phyloP scores from a whole-genome alignment of 1,140 invertebrate species.

The Cataglyphis hispanica region DNA sequence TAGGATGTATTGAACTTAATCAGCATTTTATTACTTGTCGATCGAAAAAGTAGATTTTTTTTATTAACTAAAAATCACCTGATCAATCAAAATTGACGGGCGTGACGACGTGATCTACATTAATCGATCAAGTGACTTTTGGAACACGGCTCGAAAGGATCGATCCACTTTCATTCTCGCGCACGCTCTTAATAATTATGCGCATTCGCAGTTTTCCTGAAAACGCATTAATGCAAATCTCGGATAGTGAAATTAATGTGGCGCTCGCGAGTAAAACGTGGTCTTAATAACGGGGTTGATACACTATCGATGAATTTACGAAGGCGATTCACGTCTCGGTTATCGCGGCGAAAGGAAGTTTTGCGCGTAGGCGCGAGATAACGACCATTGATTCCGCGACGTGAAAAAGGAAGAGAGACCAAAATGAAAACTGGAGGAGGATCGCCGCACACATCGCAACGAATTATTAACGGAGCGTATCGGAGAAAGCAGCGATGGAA shows the following conservation, averaged over 20 bases:
- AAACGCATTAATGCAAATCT: neutral
- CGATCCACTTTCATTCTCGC: conserved; percentile 48
- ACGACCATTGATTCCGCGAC: conserved; percentile 63
- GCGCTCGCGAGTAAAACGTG: neutral
- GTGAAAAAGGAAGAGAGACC: conserved; percentile 73
- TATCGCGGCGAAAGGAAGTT: conserved; percentile 80
- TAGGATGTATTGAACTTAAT: neutral
- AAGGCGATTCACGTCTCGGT: neutral
- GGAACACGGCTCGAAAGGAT: conserved; percentile 3
- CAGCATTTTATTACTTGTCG: neutral
- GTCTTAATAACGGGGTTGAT: conserved; percentile 10
- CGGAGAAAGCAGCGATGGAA: conserved; percentile 83
- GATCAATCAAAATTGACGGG: neutral
- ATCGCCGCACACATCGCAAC: conserved; percentile 74
- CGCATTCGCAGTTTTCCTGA: neutral
- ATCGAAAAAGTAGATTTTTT: neutral
- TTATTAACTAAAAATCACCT: neutral
- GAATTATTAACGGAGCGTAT: conserved; percentile 84
- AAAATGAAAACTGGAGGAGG: conserved; percentile 64
- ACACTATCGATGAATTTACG: conserved; percentile 9
- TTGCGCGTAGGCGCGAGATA: conserved; percentile 71
- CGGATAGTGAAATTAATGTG: conserved; percentile 48
- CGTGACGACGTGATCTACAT: neutral
- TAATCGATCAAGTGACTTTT: conserved; percentile 45
- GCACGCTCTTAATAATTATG: too few relatives aligned